Evolutionary conservation across 2,113 vertebrate genomes (phyloP).

Genomic region (Embiotoca jacksoni): DNA sequence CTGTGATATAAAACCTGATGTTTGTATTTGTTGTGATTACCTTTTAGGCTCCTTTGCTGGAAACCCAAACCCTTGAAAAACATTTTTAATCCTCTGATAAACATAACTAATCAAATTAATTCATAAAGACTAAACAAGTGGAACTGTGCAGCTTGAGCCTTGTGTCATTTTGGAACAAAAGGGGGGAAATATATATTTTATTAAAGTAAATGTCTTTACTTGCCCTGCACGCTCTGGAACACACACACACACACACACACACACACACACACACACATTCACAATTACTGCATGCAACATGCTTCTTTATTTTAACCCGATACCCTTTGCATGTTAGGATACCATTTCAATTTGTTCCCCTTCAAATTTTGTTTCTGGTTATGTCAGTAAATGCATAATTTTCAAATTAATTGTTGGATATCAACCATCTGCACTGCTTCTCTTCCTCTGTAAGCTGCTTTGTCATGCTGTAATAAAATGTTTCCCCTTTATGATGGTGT

Average conservation of each 20-base stretch:
- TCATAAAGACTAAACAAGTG: slow-evolving; percentile 23
- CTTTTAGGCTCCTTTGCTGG: slow-evolving; percentile 28
- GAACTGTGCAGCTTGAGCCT: slow-evolving; percentile 18
- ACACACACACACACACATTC: background rate
- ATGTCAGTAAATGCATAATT: slow-evolving; percentile 48
- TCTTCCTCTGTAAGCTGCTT: slow-evolving; percentile 44
- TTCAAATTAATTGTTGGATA: slow-evolving; percentile 47
- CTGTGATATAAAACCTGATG: background rate
- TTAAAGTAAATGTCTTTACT: background rate
- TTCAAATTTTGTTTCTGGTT: background rate
- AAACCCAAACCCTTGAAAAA: slow-evolving; percentile 36
- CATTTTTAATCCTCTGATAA: slow-evolving; percentile 53
- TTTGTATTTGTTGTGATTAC: slow-evolving; percentile 19
- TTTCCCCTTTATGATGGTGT: slow-evolving; percentile 6
- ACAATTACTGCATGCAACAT: background rate
- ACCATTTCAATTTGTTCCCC: slow-evolving; percentile 21
- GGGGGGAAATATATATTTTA: background rate
- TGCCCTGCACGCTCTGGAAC: background rate
- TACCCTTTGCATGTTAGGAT: slow-evolving; percentile 14
- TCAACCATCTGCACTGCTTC: slow-evolving; percentile 40
- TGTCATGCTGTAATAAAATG: slow-evolving; percentile 47
- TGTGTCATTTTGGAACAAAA: background rate
- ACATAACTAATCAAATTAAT: slow-evolving; percentile 44
- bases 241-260: background rate
- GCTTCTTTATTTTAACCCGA: slow-evolving; percentile 13